Conservation (phyloP, 2,797 vertebrate genomes). For the Trichosurus vulpecula region DNA sequence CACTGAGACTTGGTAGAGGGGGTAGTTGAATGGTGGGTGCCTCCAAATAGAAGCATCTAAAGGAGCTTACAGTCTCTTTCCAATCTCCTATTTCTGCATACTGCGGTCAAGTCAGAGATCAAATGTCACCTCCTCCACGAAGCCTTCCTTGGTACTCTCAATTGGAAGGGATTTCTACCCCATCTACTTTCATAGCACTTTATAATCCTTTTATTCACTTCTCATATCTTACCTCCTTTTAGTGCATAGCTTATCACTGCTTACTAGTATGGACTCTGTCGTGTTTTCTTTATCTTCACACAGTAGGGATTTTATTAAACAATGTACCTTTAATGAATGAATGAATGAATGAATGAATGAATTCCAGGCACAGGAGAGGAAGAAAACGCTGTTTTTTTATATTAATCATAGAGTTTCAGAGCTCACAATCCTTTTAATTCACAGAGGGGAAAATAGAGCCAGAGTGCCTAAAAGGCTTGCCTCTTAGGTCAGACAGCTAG, state of each 20-base stretch:
- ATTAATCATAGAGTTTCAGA: not conserved
- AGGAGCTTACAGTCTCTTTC: not conserved
- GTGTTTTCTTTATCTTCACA: not conserved
- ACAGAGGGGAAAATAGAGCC: not conserved
- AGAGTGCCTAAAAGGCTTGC: not conserved
- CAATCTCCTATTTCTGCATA: not conserved
- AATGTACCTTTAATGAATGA: not conserved
- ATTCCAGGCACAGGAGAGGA: not conserved
- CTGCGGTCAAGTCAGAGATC: not conserved
- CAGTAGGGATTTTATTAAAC: not conserved
- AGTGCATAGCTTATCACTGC: not conserved
- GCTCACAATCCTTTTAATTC: not conserved
- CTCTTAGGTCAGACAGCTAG: not conserved
- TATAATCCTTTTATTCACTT: not conserved
- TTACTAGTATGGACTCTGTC: not conserved
- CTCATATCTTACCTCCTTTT: not conserved
- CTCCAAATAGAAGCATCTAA: not conserved
- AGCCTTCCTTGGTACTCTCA: not conserved
- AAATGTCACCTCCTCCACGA: not conserved
- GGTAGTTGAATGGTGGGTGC: not conserved
- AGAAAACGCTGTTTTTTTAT: not conserved
- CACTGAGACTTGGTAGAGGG: not conserved
- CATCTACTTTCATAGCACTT: not conserved
- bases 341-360: not conserved
- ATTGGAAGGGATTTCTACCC: not conserved